Percentiles rank a stretch among this genome's conserved stretches.
phyloP scores from a whole-genome alignment of 2,113 vertebrate genomes.

The Alces alces region DNA sequence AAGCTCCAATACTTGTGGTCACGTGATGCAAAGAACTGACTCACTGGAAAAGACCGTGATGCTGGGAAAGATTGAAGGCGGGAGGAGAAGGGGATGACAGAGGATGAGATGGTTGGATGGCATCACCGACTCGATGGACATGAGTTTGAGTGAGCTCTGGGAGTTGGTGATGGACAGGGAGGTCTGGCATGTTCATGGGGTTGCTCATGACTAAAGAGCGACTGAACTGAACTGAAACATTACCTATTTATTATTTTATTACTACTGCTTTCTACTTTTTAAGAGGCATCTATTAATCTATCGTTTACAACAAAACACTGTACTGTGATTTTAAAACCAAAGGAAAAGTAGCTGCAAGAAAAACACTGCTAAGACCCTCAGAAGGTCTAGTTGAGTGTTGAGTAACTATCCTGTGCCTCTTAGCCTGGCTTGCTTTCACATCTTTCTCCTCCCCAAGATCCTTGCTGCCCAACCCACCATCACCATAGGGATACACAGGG shows the following conservation, averaged over 20 bases:
- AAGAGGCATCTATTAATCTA: neutral
- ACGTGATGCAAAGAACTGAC: neutral
- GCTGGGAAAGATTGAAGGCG: neutral
- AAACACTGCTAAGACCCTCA: neutral
- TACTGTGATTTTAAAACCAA: slow-evolving; percentile 16
- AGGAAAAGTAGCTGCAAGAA: neutral
- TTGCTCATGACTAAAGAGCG: neutral
- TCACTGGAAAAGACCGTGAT: neutral
- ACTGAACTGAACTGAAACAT: neutral
- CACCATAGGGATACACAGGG: slow-evolving; percentile 89
- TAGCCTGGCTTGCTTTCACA: neutral
- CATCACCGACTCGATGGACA: neutral
- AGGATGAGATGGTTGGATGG: neutral
- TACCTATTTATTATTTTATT: neutral
- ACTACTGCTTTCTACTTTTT: neutral
- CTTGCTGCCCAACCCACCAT: slow-evolving; percentile 77
- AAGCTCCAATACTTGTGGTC: neutral
- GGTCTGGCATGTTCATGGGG: neutral
- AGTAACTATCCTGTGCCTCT: neutral
- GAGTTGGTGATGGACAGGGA: neutral
- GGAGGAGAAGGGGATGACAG: neutral
- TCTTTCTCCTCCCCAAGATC: neutral
- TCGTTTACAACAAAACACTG: neutral
- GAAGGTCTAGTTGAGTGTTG: neutral
- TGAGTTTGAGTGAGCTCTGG: neutral